Conservation (phyloP, 2,797 vertebrate genomes). For the Catharus ustulatus region DNA sequence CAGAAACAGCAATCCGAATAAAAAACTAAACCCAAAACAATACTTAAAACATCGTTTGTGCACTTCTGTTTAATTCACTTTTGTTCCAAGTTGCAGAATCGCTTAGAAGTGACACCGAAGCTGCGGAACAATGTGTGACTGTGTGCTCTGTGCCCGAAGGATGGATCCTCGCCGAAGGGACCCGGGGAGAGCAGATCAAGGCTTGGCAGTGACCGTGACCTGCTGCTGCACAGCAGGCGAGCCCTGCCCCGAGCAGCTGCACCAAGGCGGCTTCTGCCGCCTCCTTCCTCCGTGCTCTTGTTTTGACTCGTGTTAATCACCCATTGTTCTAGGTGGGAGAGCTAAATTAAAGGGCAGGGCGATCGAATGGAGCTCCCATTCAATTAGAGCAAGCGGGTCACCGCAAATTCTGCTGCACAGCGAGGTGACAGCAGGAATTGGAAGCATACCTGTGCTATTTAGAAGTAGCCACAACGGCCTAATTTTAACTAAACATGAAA, state of each 20-base stretch:
- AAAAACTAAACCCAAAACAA: neutral
- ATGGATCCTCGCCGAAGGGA: neutral
- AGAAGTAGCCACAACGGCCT: neutral
- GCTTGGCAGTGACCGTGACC: slow-evolving; percentile 23
- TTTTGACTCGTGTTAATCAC: slow-evolving; percentile 64
- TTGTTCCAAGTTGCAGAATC: neutral
- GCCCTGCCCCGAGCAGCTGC: slow-evolving; percentile 37
- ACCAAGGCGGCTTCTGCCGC: slow-evolving; percentile 29
- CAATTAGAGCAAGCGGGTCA: slow-evolving; percentile 37
- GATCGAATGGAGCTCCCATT: slow-evolving; percentile 3
- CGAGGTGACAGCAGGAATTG: slow-evolving; percentile 10
- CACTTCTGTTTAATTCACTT: neutral
- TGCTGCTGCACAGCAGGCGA: slow-evolving; percentile 49
- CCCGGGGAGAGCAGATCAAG: slow-evolving; percentile 40
- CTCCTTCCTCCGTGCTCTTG: slow-evolving; percentile 45
- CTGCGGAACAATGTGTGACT: neutral
- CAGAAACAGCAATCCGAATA: neutral
- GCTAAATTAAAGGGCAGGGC: slow-evolving; percentile 51
- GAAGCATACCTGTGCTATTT: neutral
- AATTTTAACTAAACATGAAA: slow-evolving; percentile 8
- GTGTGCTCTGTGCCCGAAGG: slow-evolving; percentile 4
- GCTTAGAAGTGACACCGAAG: slow-evolving; percentile 24
- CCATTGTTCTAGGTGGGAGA: slow-evolving; percentile 70
- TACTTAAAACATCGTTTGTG: neutral
- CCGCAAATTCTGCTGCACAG: neutral